Conservation (phyloP, 2,888 invertebrate species). For the Eustalomyia histrio region DNA sequence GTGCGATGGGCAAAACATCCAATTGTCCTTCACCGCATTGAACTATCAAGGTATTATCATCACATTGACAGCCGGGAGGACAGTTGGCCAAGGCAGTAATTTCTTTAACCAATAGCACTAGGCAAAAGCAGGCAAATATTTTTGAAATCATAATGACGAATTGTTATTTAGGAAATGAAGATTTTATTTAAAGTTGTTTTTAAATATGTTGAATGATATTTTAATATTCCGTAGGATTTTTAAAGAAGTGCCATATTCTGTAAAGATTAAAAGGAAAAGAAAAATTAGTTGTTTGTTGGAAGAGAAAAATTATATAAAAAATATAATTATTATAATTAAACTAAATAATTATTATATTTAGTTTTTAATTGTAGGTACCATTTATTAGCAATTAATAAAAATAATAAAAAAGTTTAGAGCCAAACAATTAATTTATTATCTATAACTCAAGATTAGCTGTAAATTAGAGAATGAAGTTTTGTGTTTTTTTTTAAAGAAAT, state of each 20-base stretch:
- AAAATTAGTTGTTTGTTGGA: constrained; percentile 6
- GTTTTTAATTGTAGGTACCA: too few species aligned
- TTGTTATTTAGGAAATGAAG: not conserved
- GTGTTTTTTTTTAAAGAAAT: too few species aligned
- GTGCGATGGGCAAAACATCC: constrained; percentile 93
- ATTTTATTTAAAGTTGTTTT: not conserved
- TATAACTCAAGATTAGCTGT: too few species aligned
- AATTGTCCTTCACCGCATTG: constrained; percentile 92
- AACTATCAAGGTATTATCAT: constrained; percentile 92
- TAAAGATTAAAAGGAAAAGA: constrained; percentile 26
- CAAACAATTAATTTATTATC: too few species aligned
- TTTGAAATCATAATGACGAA: constrained; percentile 36
- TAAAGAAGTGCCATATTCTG: constrained; percentile 64
- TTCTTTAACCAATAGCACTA: constrained; percentile 33
- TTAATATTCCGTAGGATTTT: constrained; percentile 28
- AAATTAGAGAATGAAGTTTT: too few species aligned
- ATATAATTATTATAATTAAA: too few species aligned
- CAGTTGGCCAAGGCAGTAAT: constrained; percentile 84
- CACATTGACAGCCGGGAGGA: constrained; percentile 91
- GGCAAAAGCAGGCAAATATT: constrained; percentile 23
- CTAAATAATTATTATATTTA: too few species aligned
- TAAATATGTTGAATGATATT: constrained; percentile 3
- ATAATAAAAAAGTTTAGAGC: too few species aligned
- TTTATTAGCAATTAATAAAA: too few species aligned
- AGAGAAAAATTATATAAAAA: too few species aligned